Evolutionary conservation across 2,888 invertebrate genomes (phyloP), one percentile per base, ranked within the genome.

Genomic region (Ypsolopha sequella): DNA sequence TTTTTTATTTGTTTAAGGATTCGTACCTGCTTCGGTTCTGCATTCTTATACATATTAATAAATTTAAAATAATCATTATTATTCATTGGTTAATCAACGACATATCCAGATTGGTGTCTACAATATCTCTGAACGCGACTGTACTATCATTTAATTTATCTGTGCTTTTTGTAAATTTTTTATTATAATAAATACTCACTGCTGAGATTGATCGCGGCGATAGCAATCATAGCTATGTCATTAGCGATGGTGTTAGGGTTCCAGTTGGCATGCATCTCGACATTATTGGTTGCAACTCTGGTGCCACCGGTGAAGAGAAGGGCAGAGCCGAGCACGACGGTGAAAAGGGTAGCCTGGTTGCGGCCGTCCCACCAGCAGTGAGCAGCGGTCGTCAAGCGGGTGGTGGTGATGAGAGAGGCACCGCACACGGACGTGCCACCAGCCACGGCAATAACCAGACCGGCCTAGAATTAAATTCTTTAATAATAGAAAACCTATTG

Each of bases 261-360:
- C 58, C 64, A 76, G 36, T 24, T 55, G 2, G 54, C 56, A 52
- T 77, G 75, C 11, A 63, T 48, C 48, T 36, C 52, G 0, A 67
- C 58, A n/a, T 54, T 50, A 44, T 49, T 53, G 41, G 68, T 68
- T 51, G 48, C 55, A 51, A 68, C 58, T 10, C 53, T 44, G 45
- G 51, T 53, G 33, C 53, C 53, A 9, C 53, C 53, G 34, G 35
- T 36, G 41, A 52, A 52, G 14, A 77, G 33, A 6, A 54, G 55
- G 58, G 66, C 70, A 51, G 73, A 69, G 13, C 76, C 77, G n/a
- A 70, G 63, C 8, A 74, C 77, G 2, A 62, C 69, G 4, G 68
- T 69, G 51, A 71, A 61, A 6, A 58, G 53, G 24, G 56, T 60
- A 3, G 74, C 76, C 2, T 52, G 60, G 13, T 63, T 6, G 0